Conservation (phyloP, 1,140 invertebrate species). For the Sweltsa coloradensis region DNA sequence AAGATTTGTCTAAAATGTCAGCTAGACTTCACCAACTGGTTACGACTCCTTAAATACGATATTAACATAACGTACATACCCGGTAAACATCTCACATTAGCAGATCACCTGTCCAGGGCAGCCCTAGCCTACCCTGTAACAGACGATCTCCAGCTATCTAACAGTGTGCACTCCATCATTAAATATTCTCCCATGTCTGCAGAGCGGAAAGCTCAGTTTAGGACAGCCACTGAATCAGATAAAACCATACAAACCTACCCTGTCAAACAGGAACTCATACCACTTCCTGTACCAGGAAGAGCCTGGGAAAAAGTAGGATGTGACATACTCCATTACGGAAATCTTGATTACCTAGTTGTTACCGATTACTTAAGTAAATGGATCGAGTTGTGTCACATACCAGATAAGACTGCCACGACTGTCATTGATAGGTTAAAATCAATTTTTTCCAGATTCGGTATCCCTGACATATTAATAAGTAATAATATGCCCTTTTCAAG, state of each 20-base stretch:
- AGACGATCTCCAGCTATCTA: not conserved
- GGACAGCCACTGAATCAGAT: not conserved
- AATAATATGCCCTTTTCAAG: no score
- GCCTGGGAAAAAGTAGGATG: constrained; percentile 5
- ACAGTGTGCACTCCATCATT: not conserved
- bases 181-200: not conserved
- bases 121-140: not conserved
- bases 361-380: no score
- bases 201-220: not conserved
- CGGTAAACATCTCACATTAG: not conserved
- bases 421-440: no score
- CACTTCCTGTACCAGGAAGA: not conserved
- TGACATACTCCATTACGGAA: no score
- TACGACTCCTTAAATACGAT: constrained; percentile 28
- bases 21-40: constrained; percentile 30
- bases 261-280: not conserved
- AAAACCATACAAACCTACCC: no score
- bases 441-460: no score
- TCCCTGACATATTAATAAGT: no score
- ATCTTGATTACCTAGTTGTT: no score
- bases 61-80: constrained; percentile 18
- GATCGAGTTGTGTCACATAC: no score
- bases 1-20: constrained; percentile 26
- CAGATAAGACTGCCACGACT: no score
- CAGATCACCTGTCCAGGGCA: constrained; percentile 1